These are phyloP conservation scores for Trematomus bernacchii DNA, from an alignment of 2,797 vertebrate species.

Conservation along the genomic window DNA sequence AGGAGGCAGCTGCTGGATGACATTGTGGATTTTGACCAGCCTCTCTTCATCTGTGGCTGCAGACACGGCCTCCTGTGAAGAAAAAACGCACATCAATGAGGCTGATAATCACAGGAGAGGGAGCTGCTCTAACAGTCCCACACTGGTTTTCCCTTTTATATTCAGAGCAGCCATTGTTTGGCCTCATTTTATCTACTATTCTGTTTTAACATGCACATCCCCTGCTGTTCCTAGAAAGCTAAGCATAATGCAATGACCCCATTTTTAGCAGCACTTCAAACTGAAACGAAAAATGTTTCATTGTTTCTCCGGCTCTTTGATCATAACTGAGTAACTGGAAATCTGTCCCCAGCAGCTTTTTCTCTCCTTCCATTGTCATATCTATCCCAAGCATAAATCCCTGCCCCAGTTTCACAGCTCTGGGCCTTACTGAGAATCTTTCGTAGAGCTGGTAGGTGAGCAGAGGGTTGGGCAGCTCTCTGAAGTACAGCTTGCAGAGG, in stretches of 20 bases:
- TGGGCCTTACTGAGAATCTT: slow-evolving; percentile 94
- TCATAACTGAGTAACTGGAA: slow-evolving; percentile 25
- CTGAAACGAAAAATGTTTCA: slow-evolving; percentile 14
- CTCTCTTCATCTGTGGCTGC: slow-evolving; percentile 96
- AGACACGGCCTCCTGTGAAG: slow-evolving; percentile 94
- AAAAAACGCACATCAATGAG: slow-evolving; percentile 44
- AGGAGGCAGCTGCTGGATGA: slow-evolving; percentile 97
- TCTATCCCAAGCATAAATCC: slow-evolving; percentile 10
- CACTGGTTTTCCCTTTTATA: slow-evolving; percentile 36
- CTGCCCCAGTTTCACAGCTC: slow-evolving; percentile 8
- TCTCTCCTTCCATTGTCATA: slow-evolving; percentile 3
- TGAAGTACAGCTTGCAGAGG: slow-evolving; percentile 98
- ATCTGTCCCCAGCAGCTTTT: slow-evolving; percentile 11
- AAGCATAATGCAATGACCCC: slow-evolving; percentile 49
- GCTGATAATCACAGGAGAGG: slow-evolving; percentile 51
- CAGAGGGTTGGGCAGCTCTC: slow-evolving; percentile 97
- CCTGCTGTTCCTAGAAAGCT: slow-evolving; percentile 61
- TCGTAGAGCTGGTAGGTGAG: slow-evolving; percentile 99
- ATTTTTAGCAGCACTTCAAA: slow-evolving; percentile 51
- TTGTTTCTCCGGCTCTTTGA: slow-evolving; percentile 34
- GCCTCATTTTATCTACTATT: slow-evolving; percentile 58
- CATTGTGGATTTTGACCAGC: slow-evolving; percentile 97
- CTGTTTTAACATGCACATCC: slow-evolving; percentile 40
- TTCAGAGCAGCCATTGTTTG: slow-evolving; percentile 49
- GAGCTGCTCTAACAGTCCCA: slow-evolving; percentile 35